Conservation (phyloP, 2,113 vertebrate species). For the Ascaphus truei region DNA sequence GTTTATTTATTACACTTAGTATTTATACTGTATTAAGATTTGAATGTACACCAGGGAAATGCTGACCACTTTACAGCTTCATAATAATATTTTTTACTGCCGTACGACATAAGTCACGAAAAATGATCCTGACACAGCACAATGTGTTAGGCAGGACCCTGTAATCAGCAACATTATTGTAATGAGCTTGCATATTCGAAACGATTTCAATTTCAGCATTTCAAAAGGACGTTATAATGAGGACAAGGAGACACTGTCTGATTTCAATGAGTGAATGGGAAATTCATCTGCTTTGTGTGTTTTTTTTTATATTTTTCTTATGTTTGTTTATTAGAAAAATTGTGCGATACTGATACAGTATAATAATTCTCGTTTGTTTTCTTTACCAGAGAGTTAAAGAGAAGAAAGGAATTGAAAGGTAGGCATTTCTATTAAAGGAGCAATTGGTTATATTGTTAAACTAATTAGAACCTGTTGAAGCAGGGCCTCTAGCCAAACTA, state of each 20-base stretch:
- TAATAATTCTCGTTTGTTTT: slow-evolving; percentile 3
- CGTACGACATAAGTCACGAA: background rate
- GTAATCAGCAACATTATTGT: slow-evolving; percentile 1
- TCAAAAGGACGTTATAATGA: background rate
- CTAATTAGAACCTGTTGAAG: too few relatives aligned
- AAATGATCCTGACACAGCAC: too few relatives aligned
- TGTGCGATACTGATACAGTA: background rate
- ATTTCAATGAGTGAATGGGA: background rate
- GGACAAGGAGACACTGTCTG: too few relatives aligned
- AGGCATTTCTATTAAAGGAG: background rate
- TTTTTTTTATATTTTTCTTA: background rate
- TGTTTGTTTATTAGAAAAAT: background rate
- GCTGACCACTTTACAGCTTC: slow-evolving; percentile 13
- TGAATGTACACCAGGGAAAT: background rate
- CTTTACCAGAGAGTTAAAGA: slow-evolving; percentile 42
- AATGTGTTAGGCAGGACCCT: background rate
- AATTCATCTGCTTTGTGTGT: background rate
- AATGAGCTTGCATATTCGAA: background rate
- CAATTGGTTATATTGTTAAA: too few relatives aligned
- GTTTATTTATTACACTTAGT: too few relatives aligned
- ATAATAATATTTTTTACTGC: slow-evolving; percentile 17
- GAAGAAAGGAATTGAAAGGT: slow-evolving; percentile 37
- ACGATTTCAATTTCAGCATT: background rate
- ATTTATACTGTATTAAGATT: too few relatives aligned
- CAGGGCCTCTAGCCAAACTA: too few relatives aligned